Conservation (phyloP, 2,888 invertebrate species). For the Mesorhabditis spiculigera region DNA sequence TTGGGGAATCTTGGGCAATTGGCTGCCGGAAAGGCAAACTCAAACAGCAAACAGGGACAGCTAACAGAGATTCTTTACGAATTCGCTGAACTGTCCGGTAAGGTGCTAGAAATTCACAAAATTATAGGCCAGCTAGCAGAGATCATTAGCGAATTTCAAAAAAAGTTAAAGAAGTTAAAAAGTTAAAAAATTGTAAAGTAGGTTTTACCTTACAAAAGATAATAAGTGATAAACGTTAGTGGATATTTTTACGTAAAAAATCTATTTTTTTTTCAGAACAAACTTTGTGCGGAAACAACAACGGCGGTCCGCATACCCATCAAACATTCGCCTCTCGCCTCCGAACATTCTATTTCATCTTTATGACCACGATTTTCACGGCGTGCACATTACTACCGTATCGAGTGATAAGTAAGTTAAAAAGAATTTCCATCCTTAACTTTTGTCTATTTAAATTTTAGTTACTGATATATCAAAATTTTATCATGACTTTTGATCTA, state of each 20-base stretch:
- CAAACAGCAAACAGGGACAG: no score
- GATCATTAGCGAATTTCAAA: no score
- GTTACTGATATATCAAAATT: background rate
- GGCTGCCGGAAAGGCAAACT: no score
- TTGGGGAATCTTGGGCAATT: no score
- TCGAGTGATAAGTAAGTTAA: slow-evolving; percentile 23
- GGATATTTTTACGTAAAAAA: no score
- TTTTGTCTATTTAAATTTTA: background rate
- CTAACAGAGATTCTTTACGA: no score
- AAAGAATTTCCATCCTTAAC: background rate
- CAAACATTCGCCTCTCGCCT: slow-evolving; percentile 39
- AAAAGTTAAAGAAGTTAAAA: no score
- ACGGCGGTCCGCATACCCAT: background rate
- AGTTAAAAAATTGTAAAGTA: no score
- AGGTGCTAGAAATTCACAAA: no score
- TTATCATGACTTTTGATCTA: background rate
- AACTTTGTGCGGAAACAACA: slow-evolving; percentile 8
- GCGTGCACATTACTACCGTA: slow-evolving; percentile 54
- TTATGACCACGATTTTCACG: slow-evolving; percentile 54
- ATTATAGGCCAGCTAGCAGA: no score
- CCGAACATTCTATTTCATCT: slow-evolving; percentile 57
- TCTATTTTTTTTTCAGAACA: slow-evolving; percentile 15
- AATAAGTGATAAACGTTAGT: background rate
- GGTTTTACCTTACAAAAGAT: background rate
- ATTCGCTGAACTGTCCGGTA: no score